Conservation (phyloP, 2,888 invertebrate genomes). For the Platynereis dumerilii region DNA sequence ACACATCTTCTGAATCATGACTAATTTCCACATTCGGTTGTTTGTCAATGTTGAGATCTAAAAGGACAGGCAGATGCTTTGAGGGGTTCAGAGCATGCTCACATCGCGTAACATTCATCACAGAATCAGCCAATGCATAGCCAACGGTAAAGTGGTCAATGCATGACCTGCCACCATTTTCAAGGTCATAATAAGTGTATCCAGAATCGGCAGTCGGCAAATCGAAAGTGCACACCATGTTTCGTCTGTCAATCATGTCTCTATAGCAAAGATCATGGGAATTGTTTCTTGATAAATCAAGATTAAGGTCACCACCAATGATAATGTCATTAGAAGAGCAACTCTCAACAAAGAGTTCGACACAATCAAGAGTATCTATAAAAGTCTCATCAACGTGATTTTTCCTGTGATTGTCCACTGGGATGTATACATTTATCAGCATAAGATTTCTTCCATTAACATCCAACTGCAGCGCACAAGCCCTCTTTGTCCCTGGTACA, state of each 20-base stretch:
- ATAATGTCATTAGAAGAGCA: neutral
- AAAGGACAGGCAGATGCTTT: neutral
- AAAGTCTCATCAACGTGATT: neutral
- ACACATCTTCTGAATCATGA: too few relatives aligned
- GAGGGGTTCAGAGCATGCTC: neutral
- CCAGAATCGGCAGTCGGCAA: neutral
- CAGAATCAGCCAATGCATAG: neutral
- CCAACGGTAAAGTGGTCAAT: neutral
- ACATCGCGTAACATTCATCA: neutral
- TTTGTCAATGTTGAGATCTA: neutral
- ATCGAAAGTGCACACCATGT: neutral
- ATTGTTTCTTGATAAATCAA: neutral
- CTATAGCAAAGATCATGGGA: neutral
- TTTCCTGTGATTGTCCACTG: neutral
- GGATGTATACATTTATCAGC: conserved; percentile 7
- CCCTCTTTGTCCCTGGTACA: neutral
- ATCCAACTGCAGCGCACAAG: neutral
- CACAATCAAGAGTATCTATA: neutral
- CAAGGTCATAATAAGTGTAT: neutral
- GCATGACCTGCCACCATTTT: neutral
- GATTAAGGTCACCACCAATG: conserved; percentile 1
- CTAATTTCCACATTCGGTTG: too few relatives aligned
- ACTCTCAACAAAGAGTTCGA: neutral
- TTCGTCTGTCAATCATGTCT: neutral
- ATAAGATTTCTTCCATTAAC: neutral